Evolutionary conservation across 2,888 invertebrate genomes (phyloP).

Genomic region (Synergus japonicus): DNA sequence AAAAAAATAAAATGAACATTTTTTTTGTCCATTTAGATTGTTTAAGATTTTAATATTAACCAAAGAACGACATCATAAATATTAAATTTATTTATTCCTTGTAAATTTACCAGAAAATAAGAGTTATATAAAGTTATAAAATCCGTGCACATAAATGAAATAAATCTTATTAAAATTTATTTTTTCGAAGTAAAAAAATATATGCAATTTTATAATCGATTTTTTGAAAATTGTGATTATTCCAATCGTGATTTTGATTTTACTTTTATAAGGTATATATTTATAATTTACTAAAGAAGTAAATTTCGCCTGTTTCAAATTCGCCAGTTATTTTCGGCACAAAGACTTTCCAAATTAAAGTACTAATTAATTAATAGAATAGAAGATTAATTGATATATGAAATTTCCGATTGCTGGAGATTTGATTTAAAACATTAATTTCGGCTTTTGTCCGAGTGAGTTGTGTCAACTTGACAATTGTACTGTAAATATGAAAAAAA

Average conservation of each 20-base stretch:
- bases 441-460: neutral
- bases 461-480: slow-evolving; percentile 2
- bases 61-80: slow-evolving; percentile 13
- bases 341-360: neutral
- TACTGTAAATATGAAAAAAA: slow-evolving; percentile 23
- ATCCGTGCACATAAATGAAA: neutral
- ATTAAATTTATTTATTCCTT: neutral
- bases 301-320: slow-evolving; percentile 34
- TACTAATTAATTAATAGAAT: neutral
- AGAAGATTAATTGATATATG: neutral
- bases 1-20: neutral
- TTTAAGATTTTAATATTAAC: slow-evolving; percentile 1
- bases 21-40: neutral
- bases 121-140: neutral
- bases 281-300: neutral
- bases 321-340: slow-evolving; percentile 3
- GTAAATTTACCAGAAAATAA: neutral
- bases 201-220: neutral
- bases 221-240: neutral
- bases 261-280: neutral
- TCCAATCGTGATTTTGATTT: neutral
- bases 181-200: neutral
- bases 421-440: neutral
- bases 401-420: neutral
- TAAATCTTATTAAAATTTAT: neutral